These are phyloP conservation scores for Cossypha dichroa DNA, from an alignment of 2,797 vertebrate species.

Conservation along the genomic window DNA sequence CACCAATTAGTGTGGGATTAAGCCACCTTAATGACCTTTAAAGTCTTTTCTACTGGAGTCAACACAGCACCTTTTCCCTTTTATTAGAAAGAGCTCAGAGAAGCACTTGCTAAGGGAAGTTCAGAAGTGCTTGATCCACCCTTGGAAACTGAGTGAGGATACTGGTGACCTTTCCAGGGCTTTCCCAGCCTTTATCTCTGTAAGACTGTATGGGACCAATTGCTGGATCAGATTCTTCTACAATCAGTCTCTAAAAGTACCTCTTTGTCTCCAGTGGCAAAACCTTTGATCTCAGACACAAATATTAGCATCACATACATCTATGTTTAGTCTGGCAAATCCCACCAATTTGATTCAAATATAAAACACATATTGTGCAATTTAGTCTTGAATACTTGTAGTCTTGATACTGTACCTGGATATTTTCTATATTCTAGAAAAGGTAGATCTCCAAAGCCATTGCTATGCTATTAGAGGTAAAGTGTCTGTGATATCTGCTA, in stretches of 20 bases:
- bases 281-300: neutral
- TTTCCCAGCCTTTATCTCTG: neutral
- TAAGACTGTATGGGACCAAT: neutral
- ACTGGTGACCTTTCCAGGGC: neutral
- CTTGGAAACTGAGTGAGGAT: neutral
- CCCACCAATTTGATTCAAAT: neutral
- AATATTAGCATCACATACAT: neutral
- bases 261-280: neutral
- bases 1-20: neutral
- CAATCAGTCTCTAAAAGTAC: neutral
- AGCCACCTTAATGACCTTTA: neutral
- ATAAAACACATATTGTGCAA: neutral
- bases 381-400: neutral
- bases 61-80: neutral
- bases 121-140: neutral
- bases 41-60: neutral
- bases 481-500: neutral
- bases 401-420: neutral
- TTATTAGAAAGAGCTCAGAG: neutral
- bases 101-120: neutral
- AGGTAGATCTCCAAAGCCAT: neutral
- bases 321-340: neutral
- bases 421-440: neutral
- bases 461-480: neutral
- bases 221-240: neutral